phyloP scores from a whole-genome alignment of 2,888 invertebrate species.

The Agrotis ipsilon region DNA sequence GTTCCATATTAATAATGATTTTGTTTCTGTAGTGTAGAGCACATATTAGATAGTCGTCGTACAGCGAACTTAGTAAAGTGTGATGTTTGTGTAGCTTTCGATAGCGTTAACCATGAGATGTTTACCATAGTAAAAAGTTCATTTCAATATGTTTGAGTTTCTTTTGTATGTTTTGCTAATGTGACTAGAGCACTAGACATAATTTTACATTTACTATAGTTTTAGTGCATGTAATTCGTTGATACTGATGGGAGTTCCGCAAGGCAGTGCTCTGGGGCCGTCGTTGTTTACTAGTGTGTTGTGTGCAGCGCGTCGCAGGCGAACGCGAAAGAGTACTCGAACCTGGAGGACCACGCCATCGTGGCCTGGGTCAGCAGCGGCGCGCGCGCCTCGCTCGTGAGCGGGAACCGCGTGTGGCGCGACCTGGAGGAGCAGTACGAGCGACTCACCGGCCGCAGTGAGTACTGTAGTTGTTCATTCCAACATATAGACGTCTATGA shows the following conservation, averaged over 20 bases:
- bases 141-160: too few relatives aligned
- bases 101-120: not conserved
- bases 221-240: not conserved
- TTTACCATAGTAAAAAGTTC: not conserved
- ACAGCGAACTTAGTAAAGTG: not conserved
- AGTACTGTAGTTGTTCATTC: not conserved
- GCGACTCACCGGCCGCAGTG: slow-evolving; percentile 66
- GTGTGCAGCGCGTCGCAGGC: slow-evolving; percentile 32
- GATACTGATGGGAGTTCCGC: not conserved
- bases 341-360: slow-evolving; percentile 82
- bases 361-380: slow-evolving; percentile 78
- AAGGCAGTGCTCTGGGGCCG: not conserved
- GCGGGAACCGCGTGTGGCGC: slow-evolving; percentile 84
- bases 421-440: slow-evolving; percentile 72
- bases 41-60: not conserved
- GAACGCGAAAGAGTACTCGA: slow-evolving; percentile 71
- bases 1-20: not conserved
- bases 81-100: slow-evolving; percentile 9
- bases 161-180: not conserved
- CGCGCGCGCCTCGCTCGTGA: slow-evolving; percentile 75
- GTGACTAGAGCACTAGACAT: not conserved
- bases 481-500: too few relatives aligned
- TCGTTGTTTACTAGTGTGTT: slow-evolving; percentile 1
- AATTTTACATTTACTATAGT: not conserved
- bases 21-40: not conserved